Evolutionary conservation across 2,113 vertebrate genomes (phyloP).

Genomic region (Taurulus bubalis): DNA sequence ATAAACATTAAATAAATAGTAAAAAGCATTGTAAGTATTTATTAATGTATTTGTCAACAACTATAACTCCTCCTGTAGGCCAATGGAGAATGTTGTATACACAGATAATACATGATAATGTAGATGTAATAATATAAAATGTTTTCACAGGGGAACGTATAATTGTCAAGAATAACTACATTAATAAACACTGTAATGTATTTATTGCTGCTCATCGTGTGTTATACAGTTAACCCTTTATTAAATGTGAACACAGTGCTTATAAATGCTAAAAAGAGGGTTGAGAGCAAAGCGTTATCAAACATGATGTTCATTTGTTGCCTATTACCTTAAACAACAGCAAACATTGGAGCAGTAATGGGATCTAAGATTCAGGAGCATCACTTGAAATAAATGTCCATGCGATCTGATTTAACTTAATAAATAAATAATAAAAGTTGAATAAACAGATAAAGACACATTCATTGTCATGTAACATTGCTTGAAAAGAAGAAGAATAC

Average conservation of each 20-base stretch:
- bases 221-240: background rate
- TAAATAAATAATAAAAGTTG: constrained; percentile 6
- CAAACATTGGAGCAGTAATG: constrained; percentile 16
- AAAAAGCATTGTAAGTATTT: background rate
- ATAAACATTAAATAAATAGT: background rate
- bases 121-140: constrained; percentile 9
- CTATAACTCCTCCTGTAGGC: background rate
- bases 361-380: constrained; percentile 13
- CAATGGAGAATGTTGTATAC: constrained; percentile 1
- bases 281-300: constrained; percentile 30
- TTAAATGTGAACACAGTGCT: constrained; percentile 17
- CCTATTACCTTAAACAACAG: constrained; percentile 15
- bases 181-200: background rate
- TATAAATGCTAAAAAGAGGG: background rate
- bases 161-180: constrained; percentile 6
- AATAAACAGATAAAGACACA: constrained; percentile 37
- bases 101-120: constrained; percentile 21
- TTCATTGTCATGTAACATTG: constrained; percentile 26
- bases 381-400: constrained; percentile 50
- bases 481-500: background rate
- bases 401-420: constrained; percentile 22
- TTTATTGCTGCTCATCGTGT: background rate
- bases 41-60: background rate
- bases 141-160: background rate
- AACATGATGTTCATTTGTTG: constrained; percentile 41